These are phyloP conservation scores for Protodeltote pygarga DNA, from an alignment of 2,888 invertebrate genomes.

Conservation along the genomic window DNA sequence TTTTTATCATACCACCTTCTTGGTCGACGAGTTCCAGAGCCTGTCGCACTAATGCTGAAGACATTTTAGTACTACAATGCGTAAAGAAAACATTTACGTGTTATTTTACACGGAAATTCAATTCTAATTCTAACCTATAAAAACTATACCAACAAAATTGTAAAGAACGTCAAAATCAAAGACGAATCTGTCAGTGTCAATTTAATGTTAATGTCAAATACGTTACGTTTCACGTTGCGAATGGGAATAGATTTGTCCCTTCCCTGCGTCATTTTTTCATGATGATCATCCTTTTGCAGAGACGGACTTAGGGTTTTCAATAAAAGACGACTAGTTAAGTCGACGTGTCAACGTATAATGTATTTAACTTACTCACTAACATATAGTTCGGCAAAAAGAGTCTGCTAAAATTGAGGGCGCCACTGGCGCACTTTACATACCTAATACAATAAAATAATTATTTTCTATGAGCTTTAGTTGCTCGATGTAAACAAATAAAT, in stretches of 20 bases:
- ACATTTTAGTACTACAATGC: slow-evolving; percentile 76
- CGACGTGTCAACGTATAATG: too few species aligned
- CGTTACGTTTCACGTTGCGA: slow-evolving; percentile 14
- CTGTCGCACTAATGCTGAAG: slow-evolving; percentile 85
- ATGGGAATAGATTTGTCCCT: background rate
- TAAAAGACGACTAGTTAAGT: too few species aligned
- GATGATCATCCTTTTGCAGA: too few species aligned
- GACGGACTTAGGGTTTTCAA: too few species aligned
- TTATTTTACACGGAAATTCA: slow-evolving; percentile 39
- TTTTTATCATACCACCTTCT: too few species aligned
- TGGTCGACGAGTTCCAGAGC: slow-evolving; percentile 85
- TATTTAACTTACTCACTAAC: too few species aligned
- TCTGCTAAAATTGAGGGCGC: too few species aligned
- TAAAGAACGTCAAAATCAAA: slow-evolving; percentile 21
- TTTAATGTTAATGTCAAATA: slow-evolving; percentile 8
- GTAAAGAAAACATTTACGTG: slow-evolving; percentile 61
- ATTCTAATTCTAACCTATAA: slow-evolving; percentile 55
- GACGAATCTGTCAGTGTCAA: slow-evolving; percentile 3
- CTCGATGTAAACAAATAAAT: too few species aligned
- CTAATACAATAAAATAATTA: too few species aligned
- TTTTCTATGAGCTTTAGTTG: too few species aligned
- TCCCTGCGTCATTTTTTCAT: background rate
- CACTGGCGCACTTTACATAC: too few species aligned
- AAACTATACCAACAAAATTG: slow-evolving; percentile 21
- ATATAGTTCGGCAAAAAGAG: too few species aligned